Evolutionary conservation across 2,888 invertebrate species (phyloP), one percentile per base, ranked within the genome.

Genomic region (Brenthis hecate): DNA sequence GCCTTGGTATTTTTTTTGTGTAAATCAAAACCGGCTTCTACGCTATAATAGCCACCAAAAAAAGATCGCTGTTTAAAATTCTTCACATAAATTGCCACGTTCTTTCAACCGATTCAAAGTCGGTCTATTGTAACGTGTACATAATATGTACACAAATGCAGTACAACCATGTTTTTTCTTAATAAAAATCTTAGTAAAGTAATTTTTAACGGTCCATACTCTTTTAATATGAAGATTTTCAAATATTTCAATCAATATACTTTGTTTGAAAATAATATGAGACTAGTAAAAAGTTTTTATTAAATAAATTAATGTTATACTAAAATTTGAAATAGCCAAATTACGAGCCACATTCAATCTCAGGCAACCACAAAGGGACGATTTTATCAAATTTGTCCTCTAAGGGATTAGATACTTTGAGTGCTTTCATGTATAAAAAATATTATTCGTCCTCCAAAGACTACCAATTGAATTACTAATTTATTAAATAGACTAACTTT

Each of bases 1-100:
- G 51, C 71, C 71, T 71, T 73, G 72, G 65, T 65, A n/a, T 55
- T 73, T 74, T 74, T 74, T 74, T 74, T 74, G 70, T 65, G 43
- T 23, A 61, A 53, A 62, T 47, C 36, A 62, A 63, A 73, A 74
- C 73, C 74, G 72, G 74, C 63, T 68, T 62, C 55, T 13, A 56
- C 56, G n/a, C 62, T 70, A 68, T 72, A 69, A 70, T 65, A 66
- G 68, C 63, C 36, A 60, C 50, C 65, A 65, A 73, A 56, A 70
- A 77, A 75, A 78, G 78, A 78, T 60, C 28, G 56, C 64, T 57
- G 61, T 61, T 66, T 60, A 58, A 66, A 68, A 71, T 68, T 65
- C 61, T 56, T 23, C 56, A 48, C 56, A 61, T 61, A 56, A 36
- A 60, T 66, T 50, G 43, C 57, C 23, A 57, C 23, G 54, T 36